Base-by-base conservation (phyloP, 1,140 invertebrate genomes). In the Drosophila setifemur region DNA sequence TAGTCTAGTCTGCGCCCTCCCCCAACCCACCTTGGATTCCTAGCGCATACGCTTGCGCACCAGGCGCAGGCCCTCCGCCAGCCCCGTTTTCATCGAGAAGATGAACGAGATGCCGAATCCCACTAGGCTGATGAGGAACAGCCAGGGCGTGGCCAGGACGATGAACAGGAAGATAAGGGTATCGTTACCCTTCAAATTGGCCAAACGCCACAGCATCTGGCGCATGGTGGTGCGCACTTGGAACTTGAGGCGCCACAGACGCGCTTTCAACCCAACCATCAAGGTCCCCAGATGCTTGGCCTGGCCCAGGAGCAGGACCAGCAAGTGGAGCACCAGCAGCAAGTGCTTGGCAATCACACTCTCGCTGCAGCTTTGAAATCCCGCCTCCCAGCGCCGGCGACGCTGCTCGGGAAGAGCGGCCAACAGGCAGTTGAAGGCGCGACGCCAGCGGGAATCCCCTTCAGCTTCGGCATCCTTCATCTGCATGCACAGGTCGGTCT, bases 161-260 rank as follows among this genome's bases (percentile, higher is more conserved):
- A 85, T 42, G 25, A 50, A 31, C 6, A 85, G 28, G 3, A 83
- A 83, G 12, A 85, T 23, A 1, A 85, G 0, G 0, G 57, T 43
- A n/a, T 83, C 79, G 23, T 85, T 58, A 1, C 40, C 64, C 37
- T 74, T 85, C 33, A 66, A 58, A 42, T 74, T 79, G 55, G 74
- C 63, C 55, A 85, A 45, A 40, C 79, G 64, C 79, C 79, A 83
- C 6, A 83, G 70, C 16, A 83, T 6, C 6, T 74, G 42, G 4
- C 79, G 79, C 35, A 71, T 26, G 1, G 48, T 9, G 35, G 26
- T 61, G 40, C 79, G 79, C 50, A 79, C 12, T 26, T 72, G 64
- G n/a, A 58, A 85, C 26, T 67, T 67, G 43, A 35, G 45, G 14
- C 55, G 66, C 66, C 64, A 48, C 1, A 79, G 11, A n/a, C n/a